Evolutionary conservation across 1,140 invertebrate species (phyloP), one percentile per base, ranked within the genome.

Genomic region (Thalassaphorura encarpata): DNA sequence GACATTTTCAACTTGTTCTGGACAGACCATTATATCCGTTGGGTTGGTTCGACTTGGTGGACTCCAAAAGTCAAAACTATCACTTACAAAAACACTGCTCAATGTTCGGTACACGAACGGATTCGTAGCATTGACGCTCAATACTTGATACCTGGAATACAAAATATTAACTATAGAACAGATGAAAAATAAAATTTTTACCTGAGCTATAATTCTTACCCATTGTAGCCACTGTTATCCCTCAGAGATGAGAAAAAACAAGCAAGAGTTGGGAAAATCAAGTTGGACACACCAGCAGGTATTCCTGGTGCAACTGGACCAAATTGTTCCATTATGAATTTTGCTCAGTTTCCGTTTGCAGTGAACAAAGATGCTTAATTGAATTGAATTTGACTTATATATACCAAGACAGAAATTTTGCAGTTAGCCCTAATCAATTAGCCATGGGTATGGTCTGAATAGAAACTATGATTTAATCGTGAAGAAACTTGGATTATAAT

Each of bases 1-100:
- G 15, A 56, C 4, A 15, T 45, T 57, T 8, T 50, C 19, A 5
- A 54, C 31, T 51, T 61, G 60, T 40, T 61, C 60, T 11, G 54
- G 60, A 42, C 60, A 61, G 29, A 61, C 50, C 16, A 61, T 28
- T 18, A 61, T 36, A 41, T 61, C 60, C 2, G 60, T 54, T 1
- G 60, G 52, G 21, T 42, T 50, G 26, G 40, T 43, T 21, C 13
- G 41, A 29, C 23, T 57, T 39, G 60, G 60, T 29, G 45, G 43
- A 15, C 33, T 56, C 26, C 57, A 43, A 42, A 61, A 61, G 24
- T 61, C 60, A 31, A 61, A 54, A n/a, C 33, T 61, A 26, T 52
- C 50, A 4, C 40, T 56, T 40, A 52, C 23, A 28, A 33, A 61
- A n/a, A 61, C n/a, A 28, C 52, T 36, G 13, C 50, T 48, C 6